Conservation (phyloP, 2,113 vertebrate genomes). For the Daphoenositta chrysoptera region DNA sequence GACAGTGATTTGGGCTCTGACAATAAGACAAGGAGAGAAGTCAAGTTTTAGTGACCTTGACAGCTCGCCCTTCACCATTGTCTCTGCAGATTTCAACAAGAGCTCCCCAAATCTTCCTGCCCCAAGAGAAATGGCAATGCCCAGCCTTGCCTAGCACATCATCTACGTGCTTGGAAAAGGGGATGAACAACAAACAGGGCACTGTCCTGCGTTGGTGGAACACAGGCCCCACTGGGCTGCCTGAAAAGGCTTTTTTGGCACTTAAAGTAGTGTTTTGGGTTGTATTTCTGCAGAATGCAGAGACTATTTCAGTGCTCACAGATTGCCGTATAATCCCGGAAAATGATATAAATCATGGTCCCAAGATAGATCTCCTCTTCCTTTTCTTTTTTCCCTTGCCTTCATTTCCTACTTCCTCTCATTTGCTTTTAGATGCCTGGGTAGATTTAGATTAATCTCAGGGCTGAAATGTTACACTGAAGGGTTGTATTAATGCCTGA, state of each 20-base stretch:
- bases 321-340: background rate
- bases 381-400: background rate
- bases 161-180: fast-evolving
- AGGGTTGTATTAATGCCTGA: conserved; percentile 24
- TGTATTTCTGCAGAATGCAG: background rate
- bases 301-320: background rate
- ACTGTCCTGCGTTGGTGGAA: background rate
- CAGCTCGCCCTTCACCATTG: background rate
- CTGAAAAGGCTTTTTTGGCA: background rate
- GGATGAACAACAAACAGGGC: background rate
- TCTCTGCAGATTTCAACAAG: background rate
- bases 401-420: conserved; percentile 28
- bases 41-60: background rate
- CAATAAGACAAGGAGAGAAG: background rate
- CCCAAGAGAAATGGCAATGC: background rate
- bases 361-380: background rate
- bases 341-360: background rate
- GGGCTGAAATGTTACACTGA: conserved; percentile 7
- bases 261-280: background rate
- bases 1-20: background rate
- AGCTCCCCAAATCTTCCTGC: background rate
- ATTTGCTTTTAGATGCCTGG: conserved; percentile 35
- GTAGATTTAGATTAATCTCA: conserved; percentile 48
- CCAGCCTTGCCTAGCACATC: background rate
- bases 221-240: fast-evolving